Evolutionary conservation across 2,113 vertebrate species (phyloP), one percentile per base, ranked within the genome.

Genomic region (Falco punctatus): DNA sequence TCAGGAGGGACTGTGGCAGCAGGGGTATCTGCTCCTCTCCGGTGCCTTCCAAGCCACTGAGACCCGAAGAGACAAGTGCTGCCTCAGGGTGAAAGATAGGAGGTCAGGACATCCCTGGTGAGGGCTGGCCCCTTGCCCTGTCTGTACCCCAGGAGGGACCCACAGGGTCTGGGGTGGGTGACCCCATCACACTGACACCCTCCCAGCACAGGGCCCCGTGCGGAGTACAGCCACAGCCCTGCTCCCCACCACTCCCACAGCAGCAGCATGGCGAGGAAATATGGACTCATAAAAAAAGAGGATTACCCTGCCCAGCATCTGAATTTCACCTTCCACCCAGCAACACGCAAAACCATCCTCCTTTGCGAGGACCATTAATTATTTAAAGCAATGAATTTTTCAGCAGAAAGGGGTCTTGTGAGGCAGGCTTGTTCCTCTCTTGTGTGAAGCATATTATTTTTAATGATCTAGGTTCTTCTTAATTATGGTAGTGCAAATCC

Each of bases 371-470:
- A 69, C 80, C 64, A 92, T 94, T 74, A 92, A 96, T 96, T 95
- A 97, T 96, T 94, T 86, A 96, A 4, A 88, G 88, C 3, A 1
- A 96, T 96, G 86, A 96, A 96, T 96, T 95, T 97, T 96, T 96
- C 82, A 91, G 96, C 92, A 93, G 96, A 92, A 93, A 71, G 75
- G 86, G 94, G 90, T 90, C 90, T 93, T 74, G 75, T 66, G 85
- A 94, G 96, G 92, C 82, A 94, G 72, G 30, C 59, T 88, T 54
- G 58, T 26, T 92, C 82, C 79, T 90, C 81, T 92, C 90, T 77
- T 1, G 4, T 88, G 69, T 83, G 72, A 95, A 86, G 59, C 42
- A 59, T 46, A 81, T 95, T 96, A 66, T 92, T 94, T 96, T 95
- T 96, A 96, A 96, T 93, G 96, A 92, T 81, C 75, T 59, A 52